These are phyloP conservation scores for Syrrhaptes paradoxus DNA, from an alignment of 2,113 vertebrate genomes.

Conservation along the genomic window DNA sequence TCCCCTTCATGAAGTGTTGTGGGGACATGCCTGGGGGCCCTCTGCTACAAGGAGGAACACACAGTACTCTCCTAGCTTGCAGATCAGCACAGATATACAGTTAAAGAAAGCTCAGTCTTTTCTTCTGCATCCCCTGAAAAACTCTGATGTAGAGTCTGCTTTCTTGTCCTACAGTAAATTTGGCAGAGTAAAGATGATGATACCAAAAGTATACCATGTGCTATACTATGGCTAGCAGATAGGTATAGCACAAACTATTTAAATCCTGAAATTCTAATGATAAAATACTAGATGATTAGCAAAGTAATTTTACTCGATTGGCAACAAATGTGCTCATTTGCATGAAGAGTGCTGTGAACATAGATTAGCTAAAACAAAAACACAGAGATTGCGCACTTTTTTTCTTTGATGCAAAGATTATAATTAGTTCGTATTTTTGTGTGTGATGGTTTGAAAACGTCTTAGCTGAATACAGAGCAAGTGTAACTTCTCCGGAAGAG, in stretches of 20 bases:
- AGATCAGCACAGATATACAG: not conserved
- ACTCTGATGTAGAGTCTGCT: not conserved
- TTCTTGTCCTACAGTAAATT: not conserved
- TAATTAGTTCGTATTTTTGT: slow-evolving; percentile 45
- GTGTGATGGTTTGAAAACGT: slow-evolving; percentile 21
- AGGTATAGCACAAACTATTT: slow-evolving; percentile 39
- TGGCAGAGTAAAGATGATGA: not conserved
- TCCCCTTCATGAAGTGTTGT: not conserved
- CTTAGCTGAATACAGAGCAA: not conserved
- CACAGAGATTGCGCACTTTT: slow-evolving; percentile 31
- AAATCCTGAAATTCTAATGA: slow-evolving; percentile 1
- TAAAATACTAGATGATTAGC: slow-evolving; percentile 26
- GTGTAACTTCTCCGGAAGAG: not conserved
- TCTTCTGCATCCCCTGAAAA: not conserved
- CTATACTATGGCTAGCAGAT: not conserved
- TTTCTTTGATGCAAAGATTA: slow-evolving; percentile 17
- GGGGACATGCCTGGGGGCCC: not conserved
- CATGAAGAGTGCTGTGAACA: slow-evolving; percentile 33
- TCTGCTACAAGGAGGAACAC: not conserved
- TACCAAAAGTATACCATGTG: not conserved
- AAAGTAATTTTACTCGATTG: slow-evolving; percentile 44
- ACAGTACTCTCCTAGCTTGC: not conserved
- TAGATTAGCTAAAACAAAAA: slow-evolving; percentile 58
- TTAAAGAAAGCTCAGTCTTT: not conserved
- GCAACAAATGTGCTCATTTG: slow-evolving; percentile 44